Evolutionary conservation across 2,113 vertebrate species (phyloP), one percentile per base, ranked within the genome.

Genomic region (Tupaia chinensis): DNA sequence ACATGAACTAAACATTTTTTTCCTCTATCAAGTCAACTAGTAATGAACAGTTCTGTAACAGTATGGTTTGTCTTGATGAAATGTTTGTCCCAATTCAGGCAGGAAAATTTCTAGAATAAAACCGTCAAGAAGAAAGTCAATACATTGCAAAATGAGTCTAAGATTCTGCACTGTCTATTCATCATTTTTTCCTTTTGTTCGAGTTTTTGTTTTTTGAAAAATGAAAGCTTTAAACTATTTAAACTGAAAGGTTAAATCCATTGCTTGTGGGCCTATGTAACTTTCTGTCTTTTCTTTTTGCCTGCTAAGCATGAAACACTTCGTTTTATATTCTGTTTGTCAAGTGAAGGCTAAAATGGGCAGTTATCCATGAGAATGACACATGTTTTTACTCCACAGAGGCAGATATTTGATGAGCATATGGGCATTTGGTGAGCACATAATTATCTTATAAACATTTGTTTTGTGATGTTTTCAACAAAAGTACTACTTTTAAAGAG

Each of bases 401-500:
- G 65, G 29, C 29, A 95, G 23, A 74, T 83, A 87, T 85, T 87
- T 89, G 44, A 93, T 83, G 94, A 93, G n/a, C 56, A 95, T 92
- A 82, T 94, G 80, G 58, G 3, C 23, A 81, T 93, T 97, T 89
- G 53, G 56, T 95, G 83, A 93, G 44, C 25, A 85, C 44, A 76
- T 95, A 79, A 96, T 96, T 93, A 86, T 74, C 23, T 92, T 87
- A 89, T 79, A 96, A 96, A 91, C 17, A 85, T 87, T 96, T 94
- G 58, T 66, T 93, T 85, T 87, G 63, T 96, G 27, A 79, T 73
- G 20, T 72, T 90, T 97, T 86, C 66, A 90, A 95, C 14, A 86
- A 93, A 96, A 94, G 74, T 13, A 88, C 29, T 87, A 74, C 32
- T 82, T 91, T 96, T 93, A 84, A 83, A 81, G 68, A 65, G 17